A percentile compares a stretch with the other conserved stretches of the same genome.
These are phyloP conservation scores for Lycocorax pyrrhopterus DNA, from an alignment of 2,113 vertebrate species.

Conservation along the genomic window DNA sequence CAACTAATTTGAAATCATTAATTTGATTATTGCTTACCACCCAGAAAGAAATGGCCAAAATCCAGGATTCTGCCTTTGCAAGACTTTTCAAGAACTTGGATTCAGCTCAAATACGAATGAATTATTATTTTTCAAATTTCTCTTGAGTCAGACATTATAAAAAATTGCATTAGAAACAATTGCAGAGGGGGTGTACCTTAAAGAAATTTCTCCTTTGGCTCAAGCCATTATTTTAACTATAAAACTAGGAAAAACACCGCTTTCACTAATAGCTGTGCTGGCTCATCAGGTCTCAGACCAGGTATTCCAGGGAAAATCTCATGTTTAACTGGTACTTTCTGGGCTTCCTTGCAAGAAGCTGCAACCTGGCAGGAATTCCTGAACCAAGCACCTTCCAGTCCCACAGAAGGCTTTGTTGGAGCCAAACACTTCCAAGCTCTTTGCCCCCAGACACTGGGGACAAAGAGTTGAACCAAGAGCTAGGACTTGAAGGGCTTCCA, in stretches of 20 bases:
- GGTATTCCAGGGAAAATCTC: not conserved
- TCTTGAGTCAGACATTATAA: not conserved
- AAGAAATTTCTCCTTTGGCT: not conserved
- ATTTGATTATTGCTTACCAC: constrained; percentile 2
- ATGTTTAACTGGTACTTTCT: not conserved
- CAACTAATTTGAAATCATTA: constrained; percentile 22
- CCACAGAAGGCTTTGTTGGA: not conserved
- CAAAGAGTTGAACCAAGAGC: not conserved
- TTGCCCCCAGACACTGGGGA: not conserved
- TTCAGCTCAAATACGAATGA: not conserved
- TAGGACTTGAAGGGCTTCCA: not conserved
- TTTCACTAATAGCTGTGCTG: not conserved
- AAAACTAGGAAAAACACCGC: not conserved
- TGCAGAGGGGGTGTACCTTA: not conserved
- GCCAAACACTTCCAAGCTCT: not conserved
- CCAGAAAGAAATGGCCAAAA: not conserved
- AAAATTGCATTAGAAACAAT: not conserved
- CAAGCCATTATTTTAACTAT: not conserved
- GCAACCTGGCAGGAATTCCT: not conserved
- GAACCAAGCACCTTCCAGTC: not conserved
- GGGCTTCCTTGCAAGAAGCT: not conserved
- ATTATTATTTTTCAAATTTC: not conserved
- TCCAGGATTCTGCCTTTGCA: not conserved
- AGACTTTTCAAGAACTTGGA: not conserved
- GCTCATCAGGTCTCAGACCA: not conserved